These are phyloP conservation scores for Dysmachus trigonus DNA, from an alignment of 2,888 invertebrate species.

Conservation along the genomic window DNA sequence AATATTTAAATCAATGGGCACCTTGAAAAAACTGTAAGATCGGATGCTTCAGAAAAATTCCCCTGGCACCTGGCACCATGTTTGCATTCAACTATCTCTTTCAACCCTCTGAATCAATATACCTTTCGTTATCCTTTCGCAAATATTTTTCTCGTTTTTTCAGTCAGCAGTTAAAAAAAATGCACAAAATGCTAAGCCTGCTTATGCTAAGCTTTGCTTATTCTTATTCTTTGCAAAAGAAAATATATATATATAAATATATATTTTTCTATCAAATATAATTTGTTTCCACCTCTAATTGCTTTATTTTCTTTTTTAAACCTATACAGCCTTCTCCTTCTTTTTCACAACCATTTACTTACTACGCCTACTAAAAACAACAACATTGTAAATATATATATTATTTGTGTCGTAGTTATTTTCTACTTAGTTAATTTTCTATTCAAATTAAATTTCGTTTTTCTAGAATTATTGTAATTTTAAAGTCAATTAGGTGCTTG, in stretches of 20 bases:
- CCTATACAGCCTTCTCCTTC: neutral
- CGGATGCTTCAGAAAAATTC: neutral
- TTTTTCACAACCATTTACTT: neutral
- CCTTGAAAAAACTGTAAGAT: conserved; percentile 76
- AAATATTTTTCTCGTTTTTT: too few relatives aligned
- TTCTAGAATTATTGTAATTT: too few relatives aligned
- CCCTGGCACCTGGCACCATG: conserved; percentile 50
- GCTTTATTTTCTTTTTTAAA: neutral
- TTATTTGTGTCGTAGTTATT: too few relatives aligned
- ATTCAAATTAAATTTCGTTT: too few relatives aligned
- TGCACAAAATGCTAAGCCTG: too few relatives aligned
- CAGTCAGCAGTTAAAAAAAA: too few relatives aligned
- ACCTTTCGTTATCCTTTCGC: neutral
- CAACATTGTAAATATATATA: neutral
- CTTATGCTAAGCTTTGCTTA: neutral
- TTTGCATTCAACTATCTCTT: neutral
- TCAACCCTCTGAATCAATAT: neutral
- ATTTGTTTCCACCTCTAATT: neutral
- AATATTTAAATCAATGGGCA: conserved; percentile 74
- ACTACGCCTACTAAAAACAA: neutral
- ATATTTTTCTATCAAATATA: conserved; percentile 34
- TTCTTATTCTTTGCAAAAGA: conserved; percentile 7
- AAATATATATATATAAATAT: too few relatives aligned
- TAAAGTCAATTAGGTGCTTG: neutral
- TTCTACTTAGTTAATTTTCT: too few relatives aligned